These are phyloP conservation scores for Enteromius viviparus DNA, from an alignment of 2,797 vertebrate genomes.

Conservation along the genomic window DNA sequence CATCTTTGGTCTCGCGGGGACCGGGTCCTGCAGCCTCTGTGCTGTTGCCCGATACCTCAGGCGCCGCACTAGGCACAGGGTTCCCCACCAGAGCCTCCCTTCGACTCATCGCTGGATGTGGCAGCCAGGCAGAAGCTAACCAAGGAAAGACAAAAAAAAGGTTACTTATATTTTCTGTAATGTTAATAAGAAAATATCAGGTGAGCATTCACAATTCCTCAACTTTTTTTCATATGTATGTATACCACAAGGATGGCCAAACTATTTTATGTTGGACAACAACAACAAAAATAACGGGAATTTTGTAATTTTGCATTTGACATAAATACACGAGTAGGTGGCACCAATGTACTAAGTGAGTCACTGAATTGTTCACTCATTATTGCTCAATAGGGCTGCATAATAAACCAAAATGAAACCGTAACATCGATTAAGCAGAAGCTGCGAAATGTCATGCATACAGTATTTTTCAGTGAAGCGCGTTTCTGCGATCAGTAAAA, in stretches of 20 bases:
- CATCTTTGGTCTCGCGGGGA: slow-evolving; percentile 82
- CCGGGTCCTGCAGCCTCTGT: slow-evolving; percentile 84
- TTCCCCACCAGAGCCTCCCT: slow-evolving; percentile 89
- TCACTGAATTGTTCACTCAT: slow-evolving; percentile 3
- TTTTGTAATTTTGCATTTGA: background rate
- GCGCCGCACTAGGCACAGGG: slow-evolving; percentile 79
- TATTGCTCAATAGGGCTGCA: too few relatives aligned
- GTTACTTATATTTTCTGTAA: background rate
- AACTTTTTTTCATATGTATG: background rate
- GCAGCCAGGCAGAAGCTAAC: slow-evolving; percentile 72
- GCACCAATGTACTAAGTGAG: background rate
- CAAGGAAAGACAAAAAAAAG: background rate
- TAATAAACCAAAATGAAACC: too few relatives aligned
- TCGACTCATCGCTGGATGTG: slow-evolving; percentile 84
- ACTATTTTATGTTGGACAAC: background rate
- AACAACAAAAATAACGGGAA: background rate
- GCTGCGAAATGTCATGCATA: too few relatives aligned
- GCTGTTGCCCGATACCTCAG: slow-evolving; percentile 80
- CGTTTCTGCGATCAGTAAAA: too few relatives aligned
- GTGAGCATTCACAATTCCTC: background rate
- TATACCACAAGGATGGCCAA: background rate
- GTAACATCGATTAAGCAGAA: too few relatives aligned
- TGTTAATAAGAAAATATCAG: background rate
- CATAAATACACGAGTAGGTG: background rate
- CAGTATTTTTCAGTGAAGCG: too few relatives aligned